A percentile compares a stretch with the other conserved stretches of the same genome.
Evolutionary conservation across 2,888 invertebrate species (phyloP).

Genomic region (Bembecia ichneumoniformis): DNA sequence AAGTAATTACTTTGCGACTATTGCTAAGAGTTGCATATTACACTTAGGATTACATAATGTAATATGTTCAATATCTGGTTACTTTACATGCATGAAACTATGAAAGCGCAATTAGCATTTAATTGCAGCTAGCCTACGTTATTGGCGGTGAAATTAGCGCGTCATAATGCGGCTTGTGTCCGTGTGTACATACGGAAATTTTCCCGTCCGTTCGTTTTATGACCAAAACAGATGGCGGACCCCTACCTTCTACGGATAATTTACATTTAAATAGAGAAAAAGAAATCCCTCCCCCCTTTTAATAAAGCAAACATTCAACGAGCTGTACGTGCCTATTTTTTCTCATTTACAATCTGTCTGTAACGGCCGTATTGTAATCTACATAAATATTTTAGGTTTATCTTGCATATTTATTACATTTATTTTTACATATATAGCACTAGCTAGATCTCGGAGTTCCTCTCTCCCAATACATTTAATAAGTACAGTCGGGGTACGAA

Average conservation of each 20-base stretch:
- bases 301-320: constrained; percentile 14
- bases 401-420: too few species aligned
- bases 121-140: neutral
- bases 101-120: neutral
- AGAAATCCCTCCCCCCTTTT: constrained; percentile 19
- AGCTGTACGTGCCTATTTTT: constrained; percentile 9
- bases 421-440: too few species aligned
- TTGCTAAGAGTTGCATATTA: too few species aligned
- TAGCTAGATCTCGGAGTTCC: too few species aligned
- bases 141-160: constrained; percentile 7
- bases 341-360: neutral
- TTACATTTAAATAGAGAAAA: constrained; percentile 40
- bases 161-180: constrained; percentile 9
- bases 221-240: constrained; percentile 21
- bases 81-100: too few species aligned
- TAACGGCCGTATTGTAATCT: too few species aligned
- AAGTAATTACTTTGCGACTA: too few species aligned
- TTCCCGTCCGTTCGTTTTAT: constrained; percentile 20
- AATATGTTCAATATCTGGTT: too few species aligned
- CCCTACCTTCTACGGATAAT: constrained; percentile 24
- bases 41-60: too few species aligned
- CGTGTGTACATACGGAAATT: constrained; percentile 29
- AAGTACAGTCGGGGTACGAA: too few species aligned
- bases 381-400: too few species aligned
- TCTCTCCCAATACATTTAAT: too few species aligned